These are phyloP conservation scores for Forbesichthys papilliferus DNA, from an alignment of 2,113 vertebrate genomes.

Conservation along the genomic window DNA sequence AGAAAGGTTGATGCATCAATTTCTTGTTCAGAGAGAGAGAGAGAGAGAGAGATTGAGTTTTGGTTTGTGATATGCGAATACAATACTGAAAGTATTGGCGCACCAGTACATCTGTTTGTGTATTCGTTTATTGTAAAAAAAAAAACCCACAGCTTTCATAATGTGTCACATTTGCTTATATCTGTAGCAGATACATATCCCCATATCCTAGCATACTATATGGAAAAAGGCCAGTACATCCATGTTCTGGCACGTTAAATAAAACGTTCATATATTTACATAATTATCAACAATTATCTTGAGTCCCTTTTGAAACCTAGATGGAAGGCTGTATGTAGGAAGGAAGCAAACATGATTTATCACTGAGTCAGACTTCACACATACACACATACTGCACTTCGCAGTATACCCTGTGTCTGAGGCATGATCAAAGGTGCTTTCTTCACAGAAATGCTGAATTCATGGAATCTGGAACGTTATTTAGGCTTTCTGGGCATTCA, in stretches of 20 bases:
- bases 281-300: slow-evolving; percentile 1
- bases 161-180: slow-evolving; percentile 38
- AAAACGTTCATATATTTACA: slow-evolving; percentile 45
- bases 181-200: slow-evolving; percentile 51
- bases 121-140: slow-evolving; percentile 59
- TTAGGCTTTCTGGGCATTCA: slow-evolving; percentile 38
- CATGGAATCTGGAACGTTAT: slow-evolving; percentile 22
- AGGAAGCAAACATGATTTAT: slow-evolving; percentile 6
- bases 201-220: slow-evolving; percentile 30
- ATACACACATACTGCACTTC: neutral
- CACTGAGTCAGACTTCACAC: slow-evolving; percentile 15
- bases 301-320: slow-evolving; percentile 12
- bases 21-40: too few relatives aligned
- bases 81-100: slow-evolving; percentile 14
- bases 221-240: slow-evolving; percentile 21
- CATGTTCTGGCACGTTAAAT: slow-evolving; percentile 42
- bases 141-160: slow-evolving; percentile 48
- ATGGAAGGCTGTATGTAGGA: slow-evolving; percentile 6
- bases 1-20: too few relatives aligned
- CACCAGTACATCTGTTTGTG: slow-evolving; percentile 23
- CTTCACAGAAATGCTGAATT: slow-evolving; percentile 23
- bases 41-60: too few relatives aligned
- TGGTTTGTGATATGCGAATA: neutral
- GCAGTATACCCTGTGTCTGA: slow-evolving; percentile 25
- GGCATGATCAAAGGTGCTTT: slow-evolving; percentile 24